These are phyloP conservation scores for Drosophila jambulina DNA, from an alignment of 1,140 invertebrate species.

Conservation along the genomic window DNA sequence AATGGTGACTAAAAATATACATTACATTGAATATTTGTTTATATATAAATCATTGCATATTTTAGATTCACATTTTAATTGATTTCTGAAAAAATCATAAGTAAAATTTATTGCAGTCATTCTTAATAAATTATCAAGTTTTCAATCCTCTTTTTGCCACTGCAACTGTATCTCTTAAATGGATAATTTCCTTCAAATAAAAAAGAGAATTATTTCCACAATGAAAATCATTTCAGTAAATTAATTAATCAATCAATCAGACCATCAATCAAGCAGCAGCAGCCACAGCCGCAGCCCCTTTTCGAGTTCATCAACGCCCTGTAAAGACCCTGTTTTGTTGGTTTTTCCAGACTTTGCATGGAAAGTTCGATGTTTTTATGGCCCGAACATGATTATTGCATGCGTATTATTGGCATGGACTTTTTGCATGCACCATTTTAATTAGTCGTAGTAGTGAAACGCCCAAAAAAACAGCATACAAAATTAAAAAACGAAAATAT, in stretches of 20 bases:
- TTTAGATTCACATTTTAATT: background rate
- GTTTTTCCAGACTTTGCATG: slow-evolving; percentile 27
- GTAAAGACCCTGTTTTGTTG: slow-evolving; percentile 16
- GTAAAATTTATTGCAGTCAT: background rate
- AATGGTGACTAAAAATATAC: too few species aligned
- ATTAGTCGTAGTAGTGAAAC: slow-evolving; percentile 36
- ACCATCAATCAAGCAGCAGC: slow-evolving; percentile 41
- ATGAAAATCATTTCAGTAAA: slow-evolving; percentile 27
- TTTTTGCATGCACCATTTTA: slow-evolving; percentile 67
- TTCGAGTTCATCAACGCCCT: slow-evolving; percentile 25
- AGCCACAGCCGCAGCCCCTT: background rate
- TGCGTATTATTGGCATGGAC: slow-evolving; percentile 74
- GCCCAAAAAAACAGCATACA: slow-evolving; percentile 18
- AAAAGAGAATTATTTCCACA: background rate
- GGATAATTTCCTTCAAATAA: background rate
- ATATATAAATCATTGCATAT: background rate
- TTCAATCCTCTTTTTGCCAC: slow-evolving; percentile 2
- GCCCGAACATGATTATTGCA: slow-evolving; percentile 32
- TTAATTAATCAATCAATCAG: slow-evolving; percentile 43
- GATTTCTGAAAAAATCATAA: background rate
- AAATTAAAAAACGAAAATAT: slow-evolving; percentile 35
- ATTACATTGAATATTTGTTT: background rate
- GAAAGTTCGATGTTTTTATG: slow-evolving; percentile 21
- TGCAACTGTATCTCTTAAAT: slow-evolving; percentile 4
- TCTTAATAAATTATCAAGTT: background rate